phyloP scores from a whole-genome alignment of 2,797 vertebrate genomes.

The Sardinella longiceps region DNA sequence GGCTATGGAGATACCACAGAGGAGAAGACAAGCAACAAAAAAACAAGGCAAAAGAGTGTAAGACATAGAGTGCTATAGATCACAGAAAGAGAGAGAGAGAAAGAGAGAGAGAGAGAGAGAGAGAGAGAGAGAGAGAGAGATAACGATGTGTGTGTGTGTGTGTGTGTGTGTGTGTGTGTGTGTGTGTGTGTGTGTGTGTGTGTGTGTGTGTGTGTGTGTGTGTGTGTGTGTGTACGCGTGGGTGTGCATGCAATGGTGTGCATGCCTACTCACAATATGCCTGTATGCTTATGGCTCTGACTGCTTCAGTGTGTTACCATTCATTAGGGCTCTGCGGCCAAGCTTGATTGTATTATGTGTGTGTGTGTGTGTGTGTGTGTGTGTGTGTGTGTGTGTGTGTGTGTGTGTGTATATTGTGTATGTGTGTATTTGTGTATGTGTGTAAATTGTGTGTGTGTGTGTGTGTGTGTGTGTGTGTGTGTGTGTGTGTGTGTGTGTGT shows the following conservation, averaged over 20 bases:
- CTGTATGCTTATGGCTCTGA: not conserved
- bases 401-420: not conserved
- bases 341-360: conserved; percentile 60
- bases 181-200: not conserved
- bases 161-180: conserved; percentile 3
- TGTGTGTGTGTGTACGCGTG: too few species aligned
- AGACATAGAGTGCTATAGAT: not conserved
- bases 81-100: conserved; percentile 30
- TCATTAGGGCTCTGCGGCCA: not conserved
- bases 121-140: not conserved
- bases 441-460: not conserved
- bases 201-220: too few species aligned
- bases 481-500: conserved; percentile 40
- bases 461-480: conserved; percentile 27
- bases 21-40: conserved; percentile 14
- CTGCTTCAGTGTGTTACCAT: conserved; percentile 3
- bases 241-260: too few species aligned
- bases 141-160: not conserved
- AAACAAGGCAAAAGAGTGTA: conserved; percentile 35
- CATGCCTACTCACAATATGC: not conserved
- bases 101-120: conserved; percentile 33
- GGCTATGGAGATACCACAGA: conserved; percentile 28
- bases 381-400: not conserved
- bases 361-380: not conserved
- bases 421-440: conserved; percentile 33